phyloP scores from a whole-genome alignment of 1,140 invertebrate genomes.

The Solen grandis region DNA sequence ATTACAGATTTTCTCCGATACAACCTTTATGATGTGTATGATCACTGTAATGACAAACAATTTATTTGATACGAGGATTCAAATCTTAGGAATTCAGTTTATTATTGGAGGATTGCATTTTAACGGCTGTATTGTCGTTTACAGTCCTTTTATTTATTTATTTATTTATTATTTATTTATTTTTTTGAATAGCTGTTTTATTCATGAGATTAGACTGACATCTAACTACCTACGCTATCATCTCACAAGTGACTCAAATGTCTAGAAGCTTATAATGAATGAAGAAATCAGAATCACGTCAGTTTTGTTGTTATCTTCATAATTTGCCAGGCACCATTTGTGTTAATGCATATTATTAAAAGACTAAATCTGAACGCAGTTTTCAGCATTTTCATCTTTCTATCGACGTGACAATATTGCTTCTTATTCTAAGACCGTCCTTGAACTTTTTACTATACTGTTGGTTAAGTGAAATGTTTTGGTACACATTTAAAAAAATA shows the following conservation, averaged over 20 bases:
- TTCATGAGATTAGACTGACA: conserved; percentile 84
- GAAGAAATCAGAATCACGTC: conserved; percentile 87
- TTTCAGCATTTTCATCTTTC: conserved; percentile 32
- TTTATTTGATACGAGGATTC: conserved; percentile 35
- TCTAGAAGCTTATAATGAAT: conserved; percentile 82
- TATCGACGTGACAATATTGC: conserved; percentile 74
- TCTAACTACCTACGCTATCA: conserved; percentile 77
- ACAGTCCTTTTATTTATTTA: conserved; percentile 84
- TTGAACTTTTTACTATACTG: conserved; percentile 90
- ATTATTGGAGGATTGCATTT: conserved; percentile 85
- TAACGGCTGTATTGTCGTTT: conserved; percentile 85
- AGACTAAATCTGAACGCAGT: conserved; percentile 74
- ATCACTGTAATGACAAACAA: conserved; percentile 22
- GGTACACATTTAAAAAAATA: conserved; percentile 86
- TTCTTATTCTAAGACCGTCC: conserved; percentile 86
- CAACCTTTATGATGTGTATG: conserved; percentile 21
- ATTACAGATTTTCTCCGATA: conserved; percentile 77
- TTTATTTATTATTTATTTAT: no score
- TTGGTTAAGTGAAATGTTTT: conserved; percentile 89
- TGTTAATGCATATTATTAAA: conserved; percentile 72
- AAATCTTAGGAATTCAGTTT: conserved; percentile 79
- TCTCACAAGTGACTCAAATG: conserved; percentile 65
- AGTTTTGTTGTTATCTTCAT: conserved; percentile 88
- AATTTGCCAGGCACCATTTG: conserved; percentile 86
- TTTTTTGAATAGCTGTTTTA: conserved; percentile 88